Evolutionary conservation across 1,140 invertebrate species (phyloP).

Genomic region (Charaxes varanes): DNA sequence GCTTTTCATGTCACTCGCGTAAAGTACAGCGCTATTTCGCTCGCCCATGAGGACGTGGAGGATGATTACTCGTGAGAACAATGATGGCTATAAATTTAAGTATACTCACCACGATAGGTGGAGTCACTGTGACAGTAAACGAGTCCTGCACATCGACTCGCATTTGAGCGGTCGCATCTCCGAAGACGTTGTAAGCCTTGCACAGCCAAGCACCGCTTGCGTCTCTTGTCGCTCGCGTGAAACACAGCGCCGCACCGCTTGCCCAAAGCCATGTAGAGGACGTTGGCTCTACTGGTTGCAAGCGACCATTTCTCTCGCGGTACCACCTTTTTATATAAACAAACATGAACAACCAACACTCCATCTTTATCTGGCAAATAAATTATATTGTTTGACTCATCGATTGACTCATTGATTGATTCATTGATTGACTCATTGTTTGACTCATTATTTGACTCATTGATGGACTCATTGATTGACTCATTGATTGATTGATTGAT

Average conservation of each 20-base stretch:
- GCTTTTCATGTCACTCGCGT: too few relatives aligned
- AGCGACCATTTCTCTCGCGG: constrained; percentile 35
- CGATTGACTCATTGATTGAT: too few relatives aligned
- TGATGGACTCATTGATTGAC: too few relatives aligned
- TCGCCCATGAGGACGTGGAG: too few relatives aligned
- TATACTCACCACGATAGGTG: constrained; percentile 28
- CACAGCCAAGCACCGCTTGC: constrained; percentile 46
- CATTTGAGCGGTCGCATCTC: constrained; percentile 45
- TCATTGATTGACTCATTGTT: too few relatives aligned
- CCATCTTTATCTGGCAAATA: too few relatives aligned
- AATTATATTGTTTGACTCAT: too few relatives aligned
- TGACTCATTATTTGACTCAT: too few relatives aligned
- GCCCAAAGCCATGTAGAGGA: constrained; percentile 36
- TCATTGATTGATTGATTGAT: too few relatives aligned
- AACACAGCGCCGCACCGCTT: constrained; percentile 50
- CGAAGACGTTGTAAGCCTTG: constrained; percentile 49
- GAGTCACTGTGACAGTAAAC: constrained; percentile 35
- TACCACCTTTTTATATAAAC: constrained; percentile 39
- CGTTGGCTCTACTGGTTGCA: constrained; percentile 28
- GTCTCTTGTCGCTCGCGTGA: constrained; percentile 18
- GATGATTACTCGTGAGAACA: too few relatives aligned
- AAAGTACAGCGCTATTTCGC: too few relatives aligned
- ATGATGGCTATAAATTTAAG: not conserved
- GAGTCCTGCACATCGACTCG: constrained; percentile 32
- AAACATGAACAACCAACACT: not conserved